Evolutionary conservation across 2,888 invertebrate species (phyloP).

Genomic region (Reticulitermes lucifugus): DNA sequence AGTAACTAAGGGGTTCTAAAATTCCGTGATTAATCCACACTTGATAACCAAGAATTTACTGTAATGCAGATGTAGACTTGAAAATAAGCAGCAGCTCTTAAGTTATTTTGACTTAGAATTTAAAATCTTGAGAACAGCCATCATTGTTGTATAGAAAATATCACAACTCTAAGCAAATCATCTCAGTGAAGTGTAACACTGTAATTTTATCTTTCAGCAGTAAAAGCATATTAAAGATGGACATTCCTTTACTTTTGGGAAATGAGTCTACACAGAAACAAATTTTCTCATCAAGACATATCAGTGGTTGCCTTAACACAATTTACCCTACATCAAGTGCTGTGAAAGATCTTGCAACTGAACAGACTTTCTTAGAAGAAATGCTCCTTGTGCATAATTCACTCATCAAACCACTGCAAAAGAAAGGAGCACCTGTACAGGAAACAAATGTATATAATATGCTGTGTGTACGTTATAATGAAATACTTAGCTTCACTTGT

Average conservation of each 20-base stretch:
- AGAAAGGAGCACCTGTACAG: conserved; percentile 69
- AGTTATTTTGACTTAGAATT: too few relatives aligned
- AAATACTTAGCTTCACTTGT: conserved; percentile 76
- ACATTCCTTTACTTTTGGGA: conserved; percentile 15
- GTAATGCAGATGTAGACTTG: too few relatives aligned
- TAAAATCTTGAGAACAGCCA: too few relatives aligned
- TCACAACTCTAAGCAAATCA: too few relatives aligned
- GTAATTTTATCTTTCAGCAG: conserved; percentile 7
- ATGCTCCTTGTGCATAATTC: conserved; percentile 73
- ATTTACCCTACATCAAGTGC: conserved; percentile 42
- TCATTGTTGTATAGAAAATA: too few relatives aligned
- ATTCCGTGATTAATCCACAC: too few relatives aligned
- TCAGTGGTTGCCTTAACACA: conserved; percentile 44
- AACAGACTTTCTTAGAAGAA: conserved; percentile 77
- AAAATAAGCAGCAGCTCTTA: too few relatives aligned
- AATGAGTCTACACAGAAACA: conserved; percentile 31
- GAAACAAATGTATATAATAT: conserved; percentile 74
- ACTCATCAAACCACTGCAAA: conserved; percentile 74
- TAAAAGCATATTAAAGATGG: not conserved
- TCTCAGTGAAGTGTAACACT: not conserved
- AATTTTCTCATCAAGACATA: conserved; percentile 46
- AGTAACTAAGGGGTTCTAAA: too few relatives aligned
- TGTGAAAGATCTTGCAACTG: conserved; percentile 48
- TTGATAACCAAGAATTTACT: too few relatives aligned
- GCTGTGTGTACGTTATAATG: conserved; percentile 75